Evolutionary conservation across 2,113 vertebrate species (phyloP).

Genomic region (Cromileptes altivelis): DNA sequence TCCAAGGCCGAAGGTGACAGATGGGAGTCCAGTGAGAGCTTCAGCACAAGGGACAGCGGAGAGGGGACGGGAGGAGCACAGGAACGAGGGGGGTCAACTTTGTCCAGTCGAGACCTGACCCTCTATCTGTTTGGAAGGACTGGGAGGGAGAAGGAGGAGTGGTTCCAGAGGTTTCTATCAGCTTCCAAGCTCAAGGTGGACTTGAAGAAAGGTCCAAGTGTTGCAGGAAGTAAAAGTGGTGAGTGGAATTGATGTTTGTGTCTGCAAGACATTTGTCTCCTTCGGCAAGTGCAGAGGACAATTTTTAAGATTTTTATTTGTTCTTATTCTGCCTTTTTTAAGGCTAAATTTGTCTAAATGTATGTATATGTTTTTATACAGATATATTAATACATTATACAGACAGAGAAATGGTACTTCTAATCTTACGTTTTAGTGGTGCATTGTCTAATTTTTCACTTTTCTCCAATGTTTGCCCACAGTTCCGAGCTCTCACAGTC

Average conservation of each 20-base stretch:
- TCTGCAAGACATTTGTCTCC: background rate
- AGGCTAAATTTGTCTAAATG: too few species aligned
- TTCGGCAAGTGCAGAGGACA: background rate
- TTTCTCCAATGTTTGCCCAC: conserved; percentile 68
- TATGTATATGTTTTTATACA: too few species aligned
- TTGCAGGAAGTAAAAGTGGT: conserved; percentile 86
- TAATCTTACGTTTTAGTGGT: background rate
- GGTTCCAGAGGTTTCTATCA: conserved; percentile 92
- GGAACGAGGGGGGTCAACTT: conserved; percentile 79
- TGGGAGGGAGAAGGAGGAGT: conserved; percentile 97
- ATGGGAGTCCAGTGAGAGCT: conserved; percentile 83
- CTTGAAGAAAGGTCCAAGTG: conserved; percentile 81
- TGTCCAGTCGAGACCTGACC: conserved; percentile 82
- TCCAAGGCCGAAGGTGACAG: conserved; percentile 90
- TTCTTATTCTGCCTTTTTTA: background rate
- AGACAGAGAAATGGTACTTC: background rate
- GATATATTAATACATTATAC: background rate
- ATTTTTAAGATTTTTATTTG: background rate
- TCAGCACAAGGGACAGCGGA: conserved; percentile 76
- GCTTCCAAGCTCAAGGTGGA: conserved; percentile 91
- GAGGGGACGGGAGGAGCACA: conserved; percentile 77
- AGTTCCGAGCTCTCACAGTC: conserved; percentile 88
- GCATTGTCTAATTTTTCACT: conserved; percentile 12
- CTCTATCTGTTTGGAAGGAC: conserved; percentile 97
- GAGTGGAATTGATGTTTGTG: conserved; percentile 28